Conservation (phyloP, 2,797 vertebrate species). For the Urocyon cinereoargenteus region DNA sequence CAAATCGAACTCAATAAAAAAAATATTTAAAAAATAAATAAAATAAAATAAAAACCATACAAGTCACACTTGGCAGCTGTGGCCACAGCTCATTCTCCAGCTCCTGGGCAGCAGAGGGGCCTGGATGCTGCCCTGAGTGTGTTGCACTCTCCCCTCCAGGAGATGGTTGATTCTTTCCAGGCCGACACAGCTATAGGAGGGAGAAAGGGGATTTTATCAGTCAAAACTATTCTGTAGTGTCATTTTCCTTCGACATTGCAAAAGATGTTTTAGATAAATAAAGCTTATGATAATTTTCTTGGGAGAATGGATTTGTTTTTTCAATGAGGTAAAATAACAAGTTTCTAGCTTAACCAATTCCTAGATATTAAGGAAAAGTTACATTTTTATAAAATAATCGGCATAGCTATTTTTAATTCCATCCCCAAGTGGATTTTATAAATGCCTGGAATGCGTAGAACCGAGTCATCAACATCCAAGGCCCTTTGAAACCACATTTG, state of each 20-base stretch:
- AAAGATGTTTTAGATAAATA: background rate
- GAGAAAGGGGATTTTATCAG: background rate
- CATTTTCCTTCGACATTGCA: background rate
- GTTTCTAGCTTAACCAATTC: background rate
- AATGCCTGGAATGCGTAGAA: background rate
- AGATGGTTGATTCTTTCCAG: background rate
- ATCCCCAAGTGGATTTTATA: background rate
- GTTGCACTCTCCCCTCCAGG: no score
- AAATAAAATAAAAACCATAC: no score
- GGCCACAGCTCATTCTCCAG: background rate
- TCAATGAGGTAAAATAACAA: constrained; percentile 22
- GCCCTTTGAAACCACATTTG: constrained; percentile 10
- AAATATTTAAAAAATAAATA: no score
- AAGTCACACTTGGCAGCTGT: background rate
- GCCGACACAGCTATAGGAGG: background rate
- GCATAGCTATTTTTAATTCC: constrained; percentile 44
- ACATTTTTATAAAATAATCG: constrained; percentile 41
- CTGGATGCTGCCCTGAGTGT: fast-evolving
- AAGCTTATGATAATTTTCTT: constrained; percentile 23
- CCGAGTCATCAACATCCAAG: background rate
- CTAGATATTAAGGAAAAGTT: constrained; percentile 31
- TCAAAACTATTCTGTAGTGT: constrained; percentile 19
- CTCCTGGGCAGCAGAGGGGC: background rate
- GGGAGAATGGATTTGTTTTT: constrained; percentile 41
- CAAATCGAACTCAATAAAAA: no score